Percentiles rank a stretch among this genome's conserved stretches.
Conservation (phyloP, 2,797 vertebrate genomes). For the Channa striata region DNA sequence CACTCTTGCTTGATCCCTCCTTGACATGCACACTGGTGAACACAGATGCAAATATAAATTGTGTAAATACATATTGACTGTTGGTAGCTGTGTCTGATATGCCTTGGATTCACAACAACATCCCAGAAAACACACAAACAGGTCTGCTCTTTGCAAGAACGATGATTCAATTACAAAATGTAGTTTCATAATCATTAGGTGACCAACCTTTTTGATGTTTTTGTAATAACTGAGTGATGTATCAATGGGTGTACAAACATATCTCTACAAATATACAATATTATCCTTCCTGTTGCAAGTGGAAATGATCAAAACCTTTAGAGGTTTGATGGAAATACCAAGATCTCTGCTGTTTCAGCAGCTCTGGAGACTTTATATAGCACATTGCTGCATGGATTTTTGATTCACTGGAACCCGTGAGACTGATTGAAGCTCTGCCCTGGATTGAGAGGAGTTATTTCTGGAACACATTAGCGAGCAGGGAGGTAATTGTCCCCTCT, state of each 20-base stretch:
- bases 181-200: background rate
- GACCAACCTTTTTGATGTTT: background rate
- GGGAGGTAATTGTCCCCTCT: constrained; percentile 78
- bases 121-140: background rate
- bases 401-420: constrained; percentile 62
- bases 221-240: background rate
- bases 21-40: constrained; percentile 18
- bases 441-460: constrained; percentile 82
- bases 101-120: constrained; percentile 12
- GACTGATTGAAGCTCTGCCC: constrained; percentile 77
- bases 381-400: constrained; percentile 48
- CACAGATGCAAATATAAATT: background rate
- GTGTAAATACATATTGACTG: background rate
- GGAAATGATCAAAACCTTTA: background rate
- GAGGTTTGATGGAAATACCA: constrained; percentile 3
- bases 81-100: background rate
- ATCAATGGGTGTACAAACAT: background rate
- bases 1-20: background rate
- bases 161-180: constrained; percentile 8
- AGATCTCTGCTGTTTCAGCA: constrained; percentile 36
- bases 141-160: background rate
- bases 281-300: background rate
- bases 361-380: constrained; percentile 48
- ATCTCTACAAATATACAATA: background rate
- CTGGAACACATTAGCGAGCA: constrained; percentile 72